Conservation (phyloP, 2,797 vertebrate genomes). For the Leptodactylus fallax region DNA sequence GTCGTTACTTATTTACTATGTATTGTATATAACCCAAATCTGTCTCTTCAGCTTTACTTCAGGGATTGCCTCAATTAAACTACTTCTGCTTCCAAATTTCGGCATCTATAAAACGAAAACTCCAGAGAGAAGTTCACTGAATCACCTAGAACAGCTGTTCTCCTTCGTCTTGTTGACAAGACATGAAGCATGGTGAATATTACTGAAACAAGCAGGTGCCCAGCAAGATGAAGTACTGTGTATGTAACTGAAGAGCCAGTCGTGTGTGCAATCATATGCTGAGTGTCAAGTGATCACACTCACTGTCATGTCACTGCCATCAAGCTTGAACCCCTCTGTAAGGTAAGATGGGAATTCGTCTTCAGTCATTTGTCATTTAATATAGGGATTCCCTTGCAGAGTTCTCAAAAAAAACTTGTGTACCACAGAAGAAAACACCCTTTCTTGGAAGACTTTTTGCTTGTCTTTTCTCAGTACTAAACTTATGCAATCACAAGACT, state of each 20-base stretch:
- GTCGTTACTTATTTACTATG: background rate
- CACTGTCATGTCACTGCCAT: conserved; percentile 36
- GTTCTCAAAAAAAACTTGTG: conserved; percentile 29
- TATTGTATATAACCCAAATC: background rate
- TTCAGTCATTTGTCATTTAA: conserved; percentile 53
- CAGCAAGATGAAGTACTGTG: conserved; percentile 34
- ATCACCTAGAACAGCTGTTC: conserved; percentile 37
- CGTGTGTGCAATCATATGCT: conserved; percentile 60
- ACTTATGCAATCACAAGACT: background rate
- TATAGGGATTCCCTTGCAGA: conserved; percentile 63
- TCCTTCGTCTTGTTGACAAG: conserved; percentile 32
- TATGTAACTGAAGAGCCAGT: conserved; percentile 57
- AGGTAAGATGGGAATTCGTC: conserved; percentile 57
- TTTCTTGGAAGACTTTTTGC: conserved; percentile 51
- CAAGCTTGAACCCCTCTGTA: conserved; percentile 30
- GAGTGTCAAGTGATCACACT: conserved; percentile 54
- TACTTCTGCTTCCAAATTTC: conserved; percentile 16
- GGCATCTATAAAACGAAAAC: conserved; percentile 16
- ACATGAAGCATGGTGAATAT: conserved; percentile 15
- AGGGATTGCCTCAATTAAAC: conserved; percentile 57
- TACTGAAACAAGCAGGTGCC: conserved; percentile 59
- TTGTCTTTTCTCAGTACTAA: background rate
- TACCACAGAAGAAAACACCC: conserved; percentile 40
- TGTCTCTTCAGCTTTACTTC: background rate
- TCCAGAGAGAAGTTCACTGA: background rate